phyloP scores from a whole-genome alignment of 2,888 invertebrate genomes.

The Pammene fasciana region DNA sequence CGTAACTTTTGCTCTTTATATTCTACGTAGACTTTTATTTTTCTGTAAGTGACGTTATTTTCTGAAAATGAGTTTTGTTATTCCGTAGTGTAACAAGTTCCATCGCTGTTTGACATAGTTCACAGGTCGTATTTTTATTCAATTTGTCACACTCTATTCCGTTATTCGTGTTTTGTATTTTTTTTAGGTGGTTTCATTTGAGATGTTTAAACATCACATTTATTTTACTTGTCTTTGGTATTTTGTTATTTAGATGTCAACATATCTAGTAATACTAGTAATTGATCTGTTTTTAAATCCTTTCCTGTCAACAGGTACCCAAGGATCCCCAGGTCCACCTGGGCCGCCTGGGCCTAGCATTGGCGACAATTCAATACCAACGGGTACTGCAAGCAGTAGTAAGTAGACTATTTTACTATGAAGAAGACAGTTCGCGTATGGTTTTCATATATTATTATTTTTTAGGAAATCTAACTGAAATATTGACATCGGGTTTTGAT shows the following conservation, averaged over 20 bases:
- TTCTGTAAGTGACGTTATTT: conserved; percentile 48
- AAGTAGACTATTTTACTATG: conserved; percentile 41
- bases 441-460: too few species aligned
- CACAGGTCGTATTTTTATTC: conserved; percentile 37
- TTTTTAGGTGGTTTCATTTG: conserved; percentile 1
- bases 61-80: conserved; percentile 40
- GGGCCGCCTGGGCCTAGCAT: conserved; percentile 56
- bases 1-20: conserved; percentile 39
- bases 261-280: too few species aligned
- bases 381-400: conserved; percentile 60
- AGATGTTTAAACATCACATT: too few species aligned
- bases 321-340: conserved; percentile 71
- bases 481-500: too few species aligned
- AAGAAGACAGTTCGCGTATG: too few species aligned
- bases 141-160: conserved; percentile 30
- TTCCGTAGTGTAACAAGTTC: conserved; percentile 34
- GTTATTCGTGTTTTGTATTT: conserved; percentile 23
- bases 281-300: too few species aligned
- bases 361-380: conserved; percentile 64
- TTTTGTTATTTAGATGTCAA: too few species aligned
- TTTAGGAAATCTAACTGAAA: too few species aligned
- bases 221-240: too few species aligned
- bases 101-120: conserved; percentile 37
- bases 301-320: conserved; percentile 54
- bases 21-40: conserved; percentile 54